Evolutionary conservation across 1,140 invertebrate genomes (phyloP), one percentile per base, ranked within the genome.

Genomic region (Pseudomyrmex gracilis): DNA sequence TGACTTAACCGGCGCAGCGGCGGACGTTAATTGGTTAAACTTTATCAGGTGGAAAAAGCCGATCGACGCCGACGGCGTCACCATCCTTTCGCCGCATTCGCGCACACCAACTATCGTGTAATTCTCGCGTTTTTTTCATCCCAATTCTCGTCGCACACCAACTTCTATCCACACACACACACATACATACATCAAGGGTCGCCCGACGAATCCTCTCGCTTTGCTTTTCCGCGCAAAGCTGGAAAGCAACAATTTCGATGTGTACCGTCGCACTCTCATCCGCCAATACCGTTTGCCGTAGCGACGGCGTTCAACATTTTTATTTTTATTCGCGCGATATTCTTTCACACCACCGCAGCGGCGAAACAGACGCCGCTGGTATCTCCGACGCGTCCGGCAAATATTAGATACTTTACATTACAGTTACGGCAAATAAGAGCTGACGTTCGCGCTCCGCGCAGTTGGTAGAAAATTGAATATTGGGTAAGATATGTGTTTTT

Each of bases 11-110:
- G 45, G 24, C 49, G 49, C 5, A 34, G 34, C 34, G 34, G 34
- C 43, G 57, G 77, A 66, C 77, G 73, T 87, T 88, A 88, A 88
- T 88, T 87, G 83, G 60, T 68, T 68, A 53, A 85, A 83, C 49
- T 87, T 88, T 63, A 88, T 88, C 83, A 88, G 53, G 63, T 64
- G 73, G 86, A 85, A 87, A 87, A 85, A 83, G 15, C 60, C 34
- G 60, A 61, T 80, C 70, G 68, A 68, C 34, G 34, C 73, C 47
- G 49, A 8, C 53, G 45, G n/a, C 58, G 9, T 63, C 17, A 17
- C n/a, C 17, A 51, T 15, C 66, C 24, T 51, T 55, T 66, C 49
- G 51, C 63, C 76, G 15, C 63, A 71, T 73, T 53, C 53, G 67
- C 61, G 5, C 34, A 34, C 34, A n/a, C 71, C 73, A 17, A 66